A percentile compares a stretch with the other conserved stretches of the same genome.
phyloP scores from a whole-genome alignment of 1,140 invertebrate genomes.

The Scaptomyza pallida region DNA sequence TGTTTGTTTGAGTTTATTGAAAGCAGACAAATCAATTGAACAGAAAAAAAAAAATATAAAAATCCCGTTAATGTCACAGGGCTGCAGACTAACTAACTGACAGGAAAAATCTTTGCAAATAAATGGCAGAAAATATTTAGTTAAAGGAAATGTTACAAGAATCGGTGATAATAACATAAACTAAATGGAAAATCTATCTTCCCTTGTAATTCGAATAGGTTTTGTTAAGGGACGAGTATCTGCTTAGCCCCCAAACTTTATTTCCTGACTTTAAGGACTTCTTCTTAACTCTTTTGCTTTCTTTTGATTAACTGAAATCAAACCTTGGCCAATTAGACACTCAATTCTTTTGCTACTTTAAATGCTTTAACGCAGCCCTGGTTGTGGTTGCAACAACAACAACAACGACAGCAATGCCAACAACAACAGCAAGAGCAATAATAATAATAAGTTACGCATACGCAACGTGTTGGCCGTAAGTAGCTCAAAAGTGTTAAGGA shows the following conservation, averaged over 20 bases:
- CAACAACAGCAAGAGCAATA: conserved; percentile 40
- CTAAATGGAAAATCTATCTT: too few species aligned
- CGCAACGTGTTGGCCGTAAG: conserved; percentile 78
- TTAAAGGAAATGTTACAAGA: too few species aligned
- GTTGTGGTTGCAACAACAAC: conserved; percentile 39
- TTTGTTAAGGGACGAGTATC: too few species aligned
- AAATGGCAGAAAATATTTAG: too few species aligned
- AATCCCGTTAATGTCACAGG: conserved; percentile 44
- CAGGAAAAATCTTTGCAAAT: too few species aligned
- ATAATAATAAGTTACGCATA: conserved; percentile 78
- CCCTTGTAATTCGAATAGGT: too few species aligned
- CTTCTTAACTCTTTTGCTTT: too few species aligned
- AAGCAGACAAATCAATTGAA: conserved; percentile 80
- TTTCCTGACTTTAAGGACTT: too few species aligned
- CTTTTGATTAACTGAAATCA: too few species aligned
- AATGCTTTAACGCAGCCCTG: conserved; percentile 32
- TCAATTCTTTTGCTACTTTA: not conserved
- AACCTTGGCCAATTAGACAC: not conserved
- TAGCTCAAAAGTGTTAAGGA: conserved; percentile 82
- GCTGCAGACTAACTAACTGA: conserved; percentile 23
- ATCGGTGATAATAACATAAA: too few species aligned
- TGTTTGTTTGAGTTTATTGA: conserved; percentile 77
- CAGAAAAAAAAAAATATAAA: conserved; percentile 2
- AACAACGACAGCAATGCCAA: conserved; percentile 45
- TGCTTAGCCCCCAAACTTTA: too few species aligned